Evolutionary conservation across 64 coral and sea anemone species (phyloP), one percentile per base, ranked within the genome.

Genomic region (Anthopleura sola): DNA sequence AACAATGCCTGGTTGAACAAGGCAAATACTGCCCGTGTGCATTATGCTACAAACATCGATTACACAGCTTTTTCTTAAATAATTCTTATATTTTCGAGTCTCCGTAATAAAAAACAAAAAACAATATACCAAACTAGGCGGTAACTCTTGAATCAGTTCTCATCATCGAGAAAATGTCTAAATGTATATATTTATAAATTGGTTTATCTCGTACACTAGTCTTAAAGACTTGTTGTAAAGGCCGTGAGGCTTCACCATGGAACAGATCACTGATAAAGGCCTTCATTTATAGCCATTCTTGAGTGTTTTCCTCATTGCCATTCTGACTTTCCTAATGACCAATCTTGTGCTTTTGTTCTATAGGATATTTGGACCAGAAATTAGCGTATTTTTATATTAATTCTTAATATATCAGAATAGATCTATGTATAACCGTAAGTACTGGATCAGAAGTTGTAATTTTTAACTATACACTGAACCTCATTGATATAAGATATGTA

Each of bases 331-430:
- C 26, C 29, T 71, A 34, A 71, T 71, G 11, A 71, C 66, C 66
- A 31, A 34, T 71, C 34, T 71, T 34, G 66, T 15, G 66, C 66
- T 71, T 71, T 71, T 71, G 66, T 71, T 71, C 66, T 34, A n/a
- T n/a, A 15, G 66, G 26, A 71, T 32, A n/a, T 71, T 32, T 32
- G 9, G 14, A 36, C 66, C 12, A 32, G 12, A 71, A 62, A 62
- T 24, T n/a, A 62, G 20, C 58, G 23, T 62, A 71, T 34, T 71
- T 71, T 29, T 71, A 13, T 29, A 71, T 34, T 34, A 32, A 32
- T 33, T 29, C 26, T 44, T 62, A 24, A 53, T 1, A n/a, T n/a
- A n/a, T n/a, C 6, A 53, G 50, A 21, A 62, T 24, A 24, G 40
- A 44, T 44, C 40, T 44, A 44, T n/a, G 19, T 62, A 26, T 62